Percentiles rank a stretch among this genome's conserved stretches.
Conservation (phyloP, 30 jellyfish, hydroid and myxozoan species). For the Aurelia sp. region DNA sequence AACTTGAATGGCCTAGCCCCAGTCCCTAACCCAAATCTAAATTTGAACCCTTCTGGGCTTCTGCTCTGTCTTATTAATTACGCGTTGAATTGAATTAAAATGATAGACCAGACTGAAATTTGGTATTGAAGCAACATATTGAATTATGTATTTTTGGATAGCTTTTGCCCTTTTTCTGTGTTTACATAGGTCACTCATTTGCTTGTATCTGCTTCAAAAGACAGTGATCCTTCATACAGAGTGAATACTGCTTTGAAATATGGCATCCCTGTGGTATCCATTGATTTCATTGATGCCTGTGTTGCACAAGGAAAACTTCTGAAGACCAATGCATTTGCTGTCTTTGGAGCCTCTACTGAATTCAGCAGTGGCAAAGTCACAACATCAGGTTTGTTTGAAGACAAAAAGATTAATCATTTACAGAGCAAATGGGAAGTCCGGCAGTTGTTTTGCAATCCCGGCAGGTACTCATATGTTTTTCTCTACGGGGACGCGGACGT, state of each 20-base stretch:
- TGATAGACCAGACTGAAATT: not conserved
- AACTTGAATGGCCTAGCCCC: no score
- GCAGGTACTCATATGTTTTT: no score
- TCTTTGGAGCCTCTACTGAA: slow-evolving; percentile 38
- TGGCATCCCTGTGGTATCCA: slow-evolving; percentile 83
- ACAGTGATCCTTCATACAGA: slow-evolving; percentile 72
- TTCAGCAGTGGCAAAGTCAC: slow-evolving; percentile 68
- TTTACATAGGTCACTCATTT: slow-evolving; percentile 71
- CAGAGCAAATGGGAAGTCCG: no score
- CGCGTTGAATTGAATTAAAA: no score
- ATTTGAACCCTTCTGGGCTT: no score
- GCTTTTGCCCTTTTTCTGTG: not conserved
- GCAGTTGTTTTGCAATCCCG: no score
- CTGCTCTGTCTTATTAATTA: no score
- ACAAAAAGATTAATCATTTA: no score
- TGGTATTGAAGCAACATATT: not conserved
- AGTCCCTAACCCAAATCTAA: no score
- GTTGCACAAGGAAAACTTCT: slow-evolving; percentile 32
- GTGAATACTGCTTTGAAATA: slow-evolving; percentile 70
- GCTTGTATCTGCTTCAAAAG: slow-evolving; percentile 41
- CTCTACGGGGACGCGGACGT: no score
- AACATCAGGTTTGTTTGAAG: not conserved
- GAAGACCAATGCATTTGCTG: slow-evolving; percentile 41
- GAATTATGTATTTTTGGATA: not conserved
- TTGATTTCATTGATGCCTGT: slow-evolving; percentile 56